Evolutionary conservation across 2,888 invertebrate species (phyloP).

Genomic region (Brassicogethes aeneus): DNA sequence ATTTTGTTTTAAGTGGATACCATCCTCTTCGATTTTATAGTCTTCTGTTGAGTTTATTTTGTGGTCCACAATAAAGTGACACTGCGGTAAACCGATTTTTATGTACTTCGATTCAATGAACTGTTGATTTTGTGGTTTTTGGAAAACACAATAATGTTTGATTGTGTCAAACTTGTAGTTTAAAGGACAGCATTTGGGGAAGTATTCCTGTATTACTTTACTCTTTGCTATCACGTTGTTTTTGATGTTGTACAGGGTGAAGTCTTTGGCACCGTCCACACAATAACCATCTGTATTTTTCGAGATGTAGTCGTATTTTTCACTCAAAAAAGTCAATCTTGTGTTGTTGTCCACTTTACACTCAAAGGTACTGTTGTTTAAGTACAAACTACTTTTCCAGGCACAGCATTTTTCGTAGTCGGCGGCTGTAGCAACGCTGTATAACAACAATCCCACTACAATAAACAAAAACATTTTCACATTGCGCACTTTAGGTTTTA

Average conservation of each 20-base stretch:
- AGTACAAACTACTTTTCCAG: no score
- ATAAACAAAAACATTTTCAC: background rate
- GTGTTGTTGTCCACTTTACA: background rate
- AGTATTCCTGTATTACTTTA: conserved; percentile 5
- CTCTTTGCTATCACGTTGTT: no score
- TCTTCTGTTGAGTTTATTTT: conserved; percentile 7
- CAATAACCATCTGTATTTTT: background rate
- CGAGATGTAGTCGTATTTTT: background rate
- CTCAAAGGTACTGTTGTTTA: background rate
- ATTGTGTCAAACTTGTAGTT: conserved; percentile 20
- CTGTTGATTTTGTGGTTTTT: no score
- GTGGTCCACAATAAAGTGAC: conserved; percentile 23
- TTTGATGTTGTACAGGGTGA: no score
- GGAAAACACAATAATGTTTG: conserved; percentile 25
- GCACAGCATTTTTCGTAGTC: background rate
- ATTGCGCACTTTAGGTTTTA: no score
- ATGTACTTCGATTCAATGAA: conserved; percentile 11
- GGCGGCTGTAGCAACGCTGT: background rate
- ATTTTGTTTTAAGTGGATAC: background rate
- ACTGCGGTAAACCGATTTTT: conserved; percentile 24
- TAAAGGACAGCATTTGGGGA: conserved; percentile 30
- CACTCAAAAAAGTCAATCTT: no score
- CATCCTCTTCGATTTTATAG: conserved; percentile 5
- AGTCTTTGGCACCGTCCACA: background rate
- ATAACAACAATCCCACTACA: background rate